These are phyloP conservation scores for Phaethon lepturus DNA, from an alignment of 2,113 vertebrate genomes.

Conservation along the genomic window DNA sequence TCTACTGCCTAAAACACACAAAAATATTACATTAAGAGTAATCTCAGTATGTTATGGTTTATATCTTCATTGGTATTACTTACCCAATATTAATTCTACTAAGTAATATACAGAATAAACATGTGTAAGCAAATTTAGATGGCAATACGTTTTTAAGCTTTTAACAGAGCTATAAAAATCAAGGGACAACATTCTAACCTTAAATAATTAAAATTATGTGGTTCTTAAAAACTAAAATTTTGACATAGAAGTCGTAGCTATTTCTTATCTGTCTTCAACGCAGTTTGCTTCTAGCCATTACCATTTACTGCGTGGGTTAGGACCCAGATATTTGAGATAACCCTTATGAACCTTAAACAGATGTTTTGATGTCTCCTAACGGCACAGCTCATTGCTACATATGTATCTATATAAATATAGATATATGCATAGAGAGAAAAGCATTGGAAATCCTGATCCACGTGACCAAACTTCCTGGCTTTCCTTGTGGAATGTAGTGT, in stretches of 20 bases:
- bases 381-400: neutral
- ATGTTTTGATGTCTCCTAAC: neutral
- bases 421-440: too few relatives aligned
- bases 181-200: neutral
- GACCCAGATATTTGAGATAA: neutral
- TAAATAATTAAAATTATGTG: neutral
- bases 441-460: neutral
- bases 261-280: neutral
- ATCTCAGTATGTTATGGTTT: neutral
- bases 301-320: neutral
- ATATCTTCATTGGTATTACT: neutral
- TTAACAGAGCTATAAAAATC: neutral
- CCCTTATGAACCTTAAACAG: neutral
- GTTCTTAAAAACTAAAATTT: neutral
- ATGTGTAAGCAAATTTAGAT: neutral
- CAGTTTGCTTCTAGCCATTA: neutral
- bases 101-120: neutral
- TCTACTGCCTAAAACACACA: conserved; percentile 88
- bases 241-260: neutral
- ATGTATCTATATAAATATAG: too few relatives aligned
- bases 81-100: neutral
- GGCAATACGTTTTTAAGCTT: neutral
- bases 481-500: neutral
- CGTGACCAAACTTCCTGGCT: neutral
- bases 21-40: neutral